A percentile compares a stretch with the other conserved stretches of the same genome.
Evolutionary conservation across 2,113 vertebrate species (phyloP).

Genomic region (Monopterus albus): DNA sequence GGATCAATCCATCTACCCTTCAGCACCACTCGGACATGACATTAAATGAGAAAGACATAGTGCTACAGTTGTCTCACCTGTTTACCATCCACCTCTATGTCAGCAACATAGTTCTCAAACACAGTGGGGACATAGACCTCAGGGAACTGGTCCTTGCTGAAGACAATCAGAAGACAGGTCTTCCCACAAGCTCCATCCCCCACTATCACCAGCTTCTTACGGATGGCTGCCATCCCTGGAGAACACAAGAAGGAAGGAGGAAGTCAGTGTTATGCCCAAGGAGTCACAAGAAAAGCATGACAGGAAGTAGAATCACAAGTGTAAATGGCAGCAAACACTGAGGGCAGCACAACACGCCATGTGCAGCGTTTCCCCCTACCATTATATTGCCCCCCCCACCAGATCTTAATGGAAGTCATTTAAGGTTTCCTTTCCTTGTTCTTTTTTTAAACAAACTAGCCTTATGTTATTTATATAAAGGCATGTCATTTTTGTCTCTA

Average conservation of each 20-base stretch:
- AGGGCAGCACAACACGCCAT: no score
- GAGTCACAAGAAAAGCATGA: not conserved
- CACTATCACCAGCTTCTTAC: slow-evolving; percentile 99
- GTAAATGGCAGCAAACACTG: no score
- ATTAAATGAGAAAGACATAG: not conserved
- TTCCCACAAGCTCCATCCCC: slow-evolving; percentile 99
- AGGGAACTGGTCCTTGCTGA: slow-evolving; percentile 99
- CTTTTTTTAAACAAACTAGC: no score
- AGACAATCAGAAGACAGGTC: slow-evolving; percentile 98
- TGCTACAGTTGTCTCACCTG: slow-evolving; percentile 83
- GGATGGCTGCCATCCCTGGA: slow-evolving; percentile 96
- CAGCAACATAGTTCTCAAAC: slow-evolving; percentile 99
- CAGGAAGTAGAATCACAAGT: not conserved
- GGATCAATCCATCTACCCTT: not conserved
- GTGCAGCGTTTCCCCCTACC: no score
- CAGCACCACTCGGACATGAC: not conserved
- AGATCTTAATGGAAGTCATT: no score
- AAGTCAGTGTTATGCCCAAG: not conserved
- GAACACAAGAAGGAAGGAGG: slow-evolving; percentile 25
- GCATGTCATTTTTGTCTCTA: no score
- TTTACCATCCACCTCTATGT: slow-evolving; percentile 98
- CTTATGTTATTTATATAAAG: no score
- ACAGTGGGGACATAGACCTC: slow-evolving; percentile 98
- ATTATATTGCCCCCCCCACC: no score
- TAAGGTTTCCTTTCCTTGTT: no score